Evolutionary conservation across 2,888 invertebrate species (phyloP).

Genomic region (Lasioglossum figueresi): DNA sequence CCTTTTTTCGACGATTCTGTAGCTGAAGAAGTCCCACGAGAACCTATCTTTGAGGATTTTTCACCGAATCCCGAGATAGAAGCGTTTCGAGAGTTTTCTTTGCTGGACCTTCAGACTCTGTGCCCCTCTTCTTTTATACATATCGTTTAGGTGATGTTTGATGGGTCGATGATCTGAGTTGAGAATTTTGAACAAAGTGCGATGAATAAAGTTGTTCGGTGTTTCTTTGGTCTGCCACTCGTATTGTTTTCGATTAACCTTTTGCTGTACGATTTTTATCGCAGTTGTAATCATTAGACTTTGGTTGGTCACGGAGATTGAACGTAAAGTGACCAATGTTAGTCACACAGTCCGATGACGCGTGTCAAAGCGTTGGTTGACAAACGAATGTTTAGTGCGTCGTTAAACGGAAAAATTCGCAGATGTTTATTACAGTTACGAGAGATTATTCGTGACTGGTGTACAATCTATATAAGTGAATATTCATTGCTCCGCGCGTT

Average conservation of each 20-base stretch:
- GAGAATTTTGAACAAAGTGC: background rate
- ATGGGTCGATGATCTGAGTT: background rate
- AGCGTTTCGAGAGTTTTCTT: background rate
- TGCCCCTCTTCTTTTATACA: background rate
- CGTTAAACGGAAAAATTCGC: background rate
- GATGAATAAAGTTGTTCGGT: background rate
- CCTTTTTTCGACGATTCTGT: conserved; percentile 8
- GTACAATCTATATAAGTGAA: background rate
- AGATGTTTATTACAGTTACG: background rate
- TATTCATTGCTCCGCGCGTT: conserved; percentile 19
- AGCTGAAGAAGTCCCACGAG: background rate
- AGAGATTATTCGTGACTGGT: background rate
- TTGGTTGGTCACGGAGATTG: too few species aligned
- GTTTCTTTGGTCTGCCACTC: background rate
- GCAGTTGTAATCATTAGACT: background rate
- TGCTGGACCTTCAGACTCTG: background rate
- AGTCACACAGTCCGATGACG: background rate
- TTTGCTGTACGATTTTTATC: background rate
- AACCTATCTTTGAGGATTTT: conserved; percentile 36
- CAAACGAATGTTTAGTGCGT: background rate
- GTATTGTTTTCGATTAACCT: background rate
- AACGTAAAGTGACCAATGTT: too few species aligned
- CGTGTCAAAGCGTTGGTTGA: background rate
- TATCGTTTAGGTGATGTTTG: background rate
- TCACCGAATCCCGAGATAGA: background rate